Evolutionary conservation across 1,140 invertebrate species (phyloP).

Genomic region (Halictus rubicundus): DNA sequence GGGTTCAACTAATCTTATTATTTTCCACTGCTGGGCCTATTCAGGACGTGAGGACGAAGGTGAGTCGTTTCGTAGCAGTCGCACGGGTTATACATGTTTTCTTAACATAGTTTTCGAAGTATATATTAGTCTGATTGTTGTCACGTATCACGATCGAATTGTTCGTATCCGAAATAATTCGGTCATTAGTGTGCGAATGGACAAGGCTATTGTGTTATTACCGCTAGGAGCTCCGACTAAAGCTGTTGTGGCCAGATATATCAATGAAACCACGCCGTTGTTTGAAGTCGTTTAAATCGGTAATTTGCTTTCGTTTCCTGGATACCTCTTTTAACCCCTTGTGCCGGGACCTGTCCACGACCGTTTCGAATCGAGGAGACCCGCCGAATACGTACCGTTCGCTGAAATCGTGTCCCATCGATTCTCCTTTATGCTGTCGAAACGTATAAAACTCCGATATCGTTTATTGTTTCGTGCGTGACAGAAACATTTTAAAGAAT

Average conservation of each 20-base stretch:
- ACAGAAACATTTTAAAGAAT: too few relatives aligned
- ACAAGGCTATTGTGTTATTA: constrained; percentile 12
- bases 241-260: neutral
- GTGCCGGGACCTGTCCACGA: neutral
- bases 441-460: too few relatives aligned
- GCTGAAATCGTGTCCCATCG: neutral
- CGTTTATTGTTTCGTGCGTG: too few relatives aligned
- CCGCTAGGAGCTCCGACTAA: neutral
- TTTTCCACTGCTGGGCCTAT: constrained; percentile 72
- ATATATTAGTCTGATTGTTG: neutral
- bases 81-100: constrained; percentile 27
- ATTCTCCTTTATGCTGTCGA: too few relatives aligned
- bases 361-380: neutral
- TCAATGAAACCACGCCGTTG: constrained; percentile 33
- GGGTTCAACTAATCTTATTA: constrained; percentile 74
- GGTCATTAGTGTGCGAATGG: constrained; percentile 5
- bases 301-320: neutral
- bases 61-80: constrained; percentile 72
- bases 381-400: neutral
- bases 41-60: constrained; percentile 84
- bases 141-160: constrained; percentile 5
- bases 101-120: constrained; percentile 21
- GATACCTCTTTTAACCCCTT: neutral
- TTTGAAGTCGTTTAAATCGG: constrained; percentile 33
- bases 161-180: constrained; percentile 2